phyloP scores from a whole-genome alignment of 2,113 vertebrate species.

The Lanius collurio region DNA sequence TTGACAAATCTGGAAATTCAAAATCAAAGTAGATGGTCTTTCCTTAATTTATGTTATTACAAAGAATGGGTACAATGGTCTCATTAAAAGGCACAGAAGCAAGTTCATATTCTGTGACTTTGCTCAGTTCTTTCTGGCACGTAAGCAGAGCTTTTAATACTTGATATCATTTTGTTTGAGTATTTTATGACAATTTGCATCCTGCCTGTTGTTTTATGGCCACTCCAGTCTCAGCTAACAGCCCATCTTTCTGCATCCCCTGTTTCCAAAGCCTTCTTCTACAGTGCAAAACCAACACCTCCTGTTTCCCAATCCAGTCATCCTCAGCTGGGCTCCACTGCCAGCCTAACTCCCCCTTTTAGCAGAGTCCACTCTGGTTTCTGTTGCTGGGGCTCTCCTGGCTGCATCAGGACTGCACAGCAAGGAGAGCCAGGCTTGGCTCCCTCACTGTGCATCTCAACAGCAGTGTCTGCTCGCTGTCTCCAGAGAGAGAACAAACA shows the following conservation, averaged over 20 bases:
- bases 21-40: not conserved
- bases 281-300: not conserved
- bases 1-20: slow-evolving; percentile 10
- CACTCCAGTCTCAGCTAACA: not conserved
- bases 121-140: not conserved
- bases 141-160: not conserved
- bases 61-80: not conserved
- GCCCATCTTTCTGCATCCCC: not conserved
- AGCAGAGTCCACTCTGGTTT: not conserved
- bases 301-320: not conserved
- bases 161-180: not conserved
- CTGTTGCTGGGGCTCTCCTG: not conserved
- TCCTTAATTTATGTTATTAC: not conserved
- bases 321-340: not conserved
- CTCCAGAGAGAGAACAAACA: not conserved
- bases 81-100: not conserved
- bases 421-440: not conserved
- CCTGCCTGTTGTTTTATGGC: not conserved
- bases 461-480: not conserved
- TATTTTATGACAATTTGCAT: slow-evolving; percentile 1
- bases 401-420: not conserved
- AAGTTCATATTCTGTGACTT: not conserved
- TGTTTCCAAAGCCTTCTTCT: not conserved
- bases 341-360: not conserved
- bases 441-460: not conserved